phyloP scores from a whole-genome alignment of 2,797 vertebrate genomes.

The Bradypus variegatus region DNA sequence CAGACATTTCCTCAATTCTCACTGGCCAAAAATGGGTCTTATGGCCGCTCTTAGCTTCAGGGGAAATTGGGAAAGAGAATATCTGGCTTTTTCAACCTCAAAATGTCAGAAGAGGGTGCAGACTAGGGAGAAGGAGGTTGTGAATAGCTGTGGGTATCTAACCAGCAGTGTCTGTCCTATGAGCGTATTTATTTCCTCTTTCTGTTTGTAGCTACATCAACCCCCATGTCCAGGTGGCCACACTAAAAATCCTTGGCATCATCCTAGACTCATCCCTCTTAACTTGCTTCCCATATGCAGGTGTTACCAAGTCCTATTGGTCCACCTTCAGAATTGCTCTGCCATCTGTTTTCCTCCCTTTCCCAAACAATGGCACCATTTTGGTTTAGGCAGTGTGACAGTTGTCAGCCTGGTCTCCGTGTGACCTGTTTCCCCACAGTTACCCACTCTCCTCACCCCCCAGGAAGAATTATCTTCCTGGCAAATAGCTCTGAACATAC shows the following conservation, averaged over 20 bases:
- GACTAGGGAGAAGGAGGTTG: neutral
- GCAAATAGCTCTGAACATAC: neutral
- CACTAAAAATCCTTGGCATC: constrained; percentile 36
- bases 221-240: constrained; percentile 49
- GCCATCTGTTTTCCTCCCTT: constrained; percentile 26
- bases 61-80: neutral
- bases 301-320: neutral
- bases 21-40: neutral
- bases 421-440: neutral
- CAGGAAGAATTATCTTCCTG: neutral
- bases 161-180: neutral
- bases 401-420: neutral
- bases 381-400: neutral
- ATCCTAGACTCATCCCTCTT: neutral
- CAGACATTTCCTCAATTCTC: neutral
- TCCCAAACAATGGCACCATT: neutral
- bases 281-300: neutral
- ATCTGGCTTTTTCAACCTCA: neutral
- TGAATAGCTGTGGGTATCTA: neutral
- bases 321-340: neutral
- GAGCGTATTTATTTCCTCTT: neutral
- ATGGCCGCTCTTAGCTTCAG: neutral
- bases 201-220: neutral
- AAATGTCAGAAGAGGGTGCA: neutral
- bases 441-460: neutral